Conservation (phyloP, 2,113 vertebrate genomes). For the Thamnophis sirtalis region DNA sequence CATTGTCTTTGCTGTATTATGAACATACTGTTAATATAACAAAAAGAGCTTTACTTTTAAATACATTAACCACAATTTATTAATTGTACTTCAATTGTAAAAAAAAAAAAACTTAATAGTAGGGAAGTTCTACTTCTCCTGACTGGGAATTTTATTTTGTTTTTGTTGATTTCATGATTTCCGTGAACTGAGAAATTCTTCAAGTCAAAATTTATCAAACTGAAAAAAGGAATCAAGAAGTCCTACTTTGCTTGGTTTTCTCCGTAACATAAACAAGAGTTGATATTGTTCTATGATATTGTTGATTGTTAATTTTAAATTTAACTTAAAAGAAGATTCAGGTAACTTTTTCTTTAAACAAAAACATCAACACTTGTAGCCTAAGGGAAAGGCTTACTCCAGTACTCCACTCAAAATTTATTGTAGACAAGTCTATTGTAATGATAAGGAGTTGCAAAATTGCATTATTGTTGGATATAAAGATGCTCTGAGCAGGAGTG, state of each 20-base stretch:
- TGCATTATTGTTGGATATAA: not conserved
- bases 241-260: not conserved
- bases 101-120: not conserved
- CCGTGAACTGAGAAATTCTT: not conserved
- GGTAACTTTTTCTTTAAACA: not conserved
- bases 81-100: not conserved
- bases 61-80: not conserved
- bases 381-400: not conserved
- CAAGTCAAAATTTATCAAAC: not conserved
- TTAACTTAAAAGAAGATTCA: not conserved
- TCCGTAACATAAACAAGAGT: not conserved
- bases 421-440: not conserved
- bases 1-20: not conserved
- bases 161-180: not conserved
- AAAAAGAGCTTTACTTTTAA: not conserved
- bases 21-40: not conserved
- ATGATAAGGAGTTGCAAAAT: no score
- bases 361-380: not conserved
- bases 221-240: not conserved
- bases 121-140: not conserved
- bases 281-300: not conserved
- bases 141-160: not conserved
- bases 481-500: not conserved
- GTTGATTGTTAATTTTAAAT: not conserved
- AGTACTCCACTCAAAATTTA: not conserved